phyloP scores from a whole-genome alignment of 2,888 invertebrate species.

The Trachelus troglodyta region DNA sequence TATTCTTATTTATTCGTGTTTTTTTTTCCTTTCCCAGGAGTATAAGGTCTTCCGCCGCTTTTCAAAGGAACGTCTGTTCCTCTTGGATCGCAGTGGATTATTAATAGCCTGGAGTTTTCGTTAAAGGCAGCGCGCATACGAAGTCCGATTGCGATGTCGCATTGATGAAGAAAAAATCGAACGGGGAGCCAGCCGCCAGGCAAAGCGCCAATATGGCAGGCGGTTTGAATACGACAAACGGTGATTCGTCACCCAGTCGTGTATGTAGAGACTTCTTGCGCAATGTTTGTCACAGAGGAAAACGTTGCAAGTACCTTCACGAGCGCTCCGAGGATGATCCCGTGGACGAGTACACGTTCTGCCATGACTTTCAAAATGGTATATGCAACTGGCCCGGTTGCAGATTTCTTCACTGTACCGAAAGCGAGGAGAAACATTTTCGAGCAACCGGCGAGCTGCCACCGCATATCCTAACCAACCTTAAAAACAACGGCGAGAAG shows the following conservation, averaged over 20 bases:
- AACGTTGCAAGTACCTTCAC: conserved; percentile 69
- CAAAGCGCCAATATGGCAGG: conserved; percentile 40
- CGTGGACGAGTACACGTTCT: conserved; percentile 68
- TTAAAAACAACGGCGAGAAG: conserved; percentile 58
- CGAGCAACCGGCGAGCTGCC: conserved; percentile 80
- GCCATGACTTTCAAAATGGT: conserved; percentile 80
- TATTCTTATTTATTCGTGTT: background rate
- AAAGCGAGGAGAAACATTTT: conserved; percentile 82
- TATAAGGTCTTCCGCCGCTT: background rate
- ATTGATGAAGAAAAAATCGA: conserved; percentile 47
- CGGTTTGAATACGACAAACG: conserved; percentile 27
- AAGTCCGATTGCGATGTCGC: conserved; percentile 23
- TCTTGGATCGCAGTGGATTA: background rate
- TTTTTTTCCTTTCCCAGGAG: background rate
- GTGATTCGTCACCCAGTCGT: conserved; percentile 49
- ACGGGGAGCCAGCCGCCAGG: conserved; percentile 6
- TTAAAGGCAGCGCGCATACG: background rate
- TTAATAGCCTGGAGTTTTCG: background rate
- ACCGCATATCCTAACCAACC: conserved; percentile 64
- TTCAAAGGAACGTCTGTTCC: background rate
- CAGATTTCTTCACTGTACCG: conserved; percentile 81
- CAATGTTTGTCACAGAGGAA: conserved; percentile 71
- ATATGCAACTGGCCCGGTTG: conserved; percentile 80
- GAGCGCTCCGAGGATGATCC: conserved; percentile 64
- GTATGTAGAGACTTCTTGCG: conserved; percentile 72